Evolutionary conservation across 2,113 vertebrate genomes (phyloP), one percentile per base, ranked within the genome.

Genomic region (Podarcis cretensis): DNA sequence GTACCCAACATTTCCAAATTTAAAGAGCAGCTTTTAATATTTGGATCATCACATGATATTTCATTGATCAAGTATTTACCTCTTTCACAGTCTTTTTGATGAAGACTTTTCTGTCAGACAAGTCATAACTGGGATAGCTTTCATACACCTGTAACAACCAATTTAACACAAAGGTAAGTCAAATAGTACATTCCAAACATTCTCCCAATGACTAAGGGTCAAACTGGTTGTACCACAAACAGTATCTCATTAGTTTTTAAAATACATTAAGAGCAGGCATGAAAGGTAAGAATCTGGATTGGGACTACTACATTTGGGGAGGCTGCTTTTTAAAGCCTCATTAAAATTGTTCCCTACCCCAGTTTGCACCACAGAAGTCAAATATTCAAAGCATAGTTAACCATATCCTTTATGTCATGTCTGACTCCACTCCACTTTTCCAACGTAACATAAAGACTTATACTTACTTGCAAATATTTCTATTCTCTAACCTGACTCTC

Each of bases 11-110:
- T 74, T 73, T 68, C 32, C 57, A 73, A 87, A 57, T 81, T 71
- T 57, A 80, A 87, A 77, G 18, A 81, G 79, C 18, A 81, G 27
- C 48, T 81, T 63, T 76, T 66, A 73, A 32, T 35, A 21, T 63
- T 63, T 40, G 35, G 12, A 63, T 81, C 18, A 81, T 43, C 35
- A 73, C 4, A 83, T 73, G 25, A 85, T 57, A 32, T 81, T 71
- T 27, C 65, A 69, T 25, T 30, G n/a, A 78, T 23, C 83, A 91
- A 87, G 90, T 54, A 0, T 91, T 98, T 96, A 99, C 99, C 95
- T 98, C 97, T 97, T 98, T 99, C 91, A 99, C 98, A 75, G 98
- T 98, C 92, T 97, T 94, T 96, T 98, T 99, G 96, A 99, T 98
- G 96, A 97, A 99, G 76, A 98, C 98, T 97, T 99, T 99, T 93